Evolutionary conservation across 2,113 vertebrate species (phyloP), one percentile per base, ranked within the genome.

Genomic region (Entelurus aequoreus): DNA sequence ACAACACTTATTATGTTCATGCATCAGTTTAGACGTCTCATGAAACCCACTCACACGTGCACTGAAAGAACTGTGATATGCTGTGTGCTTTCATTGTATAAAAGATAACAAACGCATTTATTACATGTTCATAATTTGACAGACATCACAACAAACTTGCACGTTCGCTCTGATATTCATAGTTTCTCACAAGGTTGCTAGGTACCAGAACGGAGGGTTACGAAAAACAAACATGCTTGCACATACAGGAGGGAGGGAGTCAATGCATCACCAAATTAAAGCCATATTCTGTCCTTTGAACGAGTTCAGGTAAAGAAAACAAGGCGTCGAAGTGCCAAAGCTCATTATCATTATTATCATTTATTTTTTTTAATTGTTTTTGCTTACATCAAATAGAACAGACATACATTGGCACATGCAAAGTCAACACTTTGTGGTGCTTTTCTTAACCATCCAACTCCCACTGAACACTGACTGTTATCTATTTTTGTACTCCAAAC

Each of bases 391-490:
- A 84, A 89, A 82, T 85, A 84, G 80, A 88, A 89, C 86, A 84
- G 75, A 88, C 87, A 85, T 72, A 89, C 86, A 87, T 87, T 82
- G 82, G 82, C 87, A 88, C 87, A 89, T 89, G 87, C 87, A 88
- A 87, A 86, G 86, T 89, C 86, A 84, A 88, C 83, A 88, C 81
- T 85, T 82, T 87, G 87, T 87, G 83, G 84, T 86, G 87, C 86
- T 84, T 84, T 72, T 84, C 80, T 62, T 83, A 54, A 82, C 80
- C 86, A 84, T 84, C 69, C 83, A 83, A 82, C 86, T 79, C 82
- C 84, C 83, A 83, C 63, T 74, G 50, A 86, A 87, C 83, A 87
- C 82, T 86, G 77, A 86, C 76, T 72, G 64, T 86, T 84, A 86
- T 87, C 71, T 80, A 78, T 67, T 78, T 78, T 82, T 83, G 76